phyloP scores from a whole-genome alignment of 37 sponge, comb jelly and placozoan genomes.

The Crambe crambe region DNA sequence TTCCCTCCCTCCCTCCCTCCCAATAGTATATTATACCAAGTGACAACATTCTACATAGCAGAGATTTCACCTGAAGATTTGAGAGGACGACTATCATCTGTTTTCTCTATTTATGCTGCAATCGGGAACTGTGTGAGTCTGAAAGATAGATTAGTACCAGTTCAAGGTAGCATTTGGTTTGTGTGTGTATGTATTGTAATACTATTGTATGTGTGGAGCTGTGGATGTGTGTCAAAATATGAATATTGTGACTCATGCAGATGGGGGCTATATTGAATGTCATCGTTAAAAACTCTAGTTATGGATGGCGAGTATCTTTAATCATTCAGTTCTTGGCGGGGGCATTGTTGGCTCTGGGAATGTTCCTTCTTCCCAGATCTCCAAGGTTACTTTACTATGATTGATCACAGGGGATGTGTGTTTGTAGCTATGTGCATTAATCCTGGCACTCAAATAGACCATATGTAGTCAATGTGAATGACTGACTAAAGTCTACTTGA shows the following conservation, averaged over 20 bases:
- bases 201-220: no score
- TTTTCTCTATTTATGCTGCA: not conserved
- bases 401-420: no score
- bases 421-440: no score
- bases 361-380: slow-evolving; percentile 1
- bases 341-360: slow-evolving; percentile 6
- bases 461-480: no score
- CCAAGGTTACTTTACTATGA: slow-evolving; percentile 11
- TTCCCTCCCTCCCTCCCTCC: no score
- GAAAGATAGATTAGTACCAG: no score
- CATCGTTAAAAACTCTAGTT: not conserved
- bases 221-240: no score
- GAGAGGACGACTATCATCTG: not conserved
- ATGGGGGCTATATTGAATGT: slow-evolving; percentile 3
- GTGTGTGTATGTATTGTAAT: no score
- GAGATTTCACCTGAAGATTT: slow-evolving; percentile 1
- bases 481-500: no score
- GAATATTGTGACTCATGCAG: no score
- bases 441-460: no score
- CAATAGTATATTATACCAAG: not conserved
- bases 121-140: not conserved
- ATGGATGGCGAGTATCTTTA: slow-evolving; percentile 13
- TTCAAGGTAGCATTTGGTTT: no score
- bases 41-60: not conserved
- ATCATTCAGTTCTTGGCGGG: not conserved